These are phyloP conservation scores for Lucilia cuprina DNA, from an alignment of 1,140 invertebrate genomes.

Conservation along the genomic window DNA sequence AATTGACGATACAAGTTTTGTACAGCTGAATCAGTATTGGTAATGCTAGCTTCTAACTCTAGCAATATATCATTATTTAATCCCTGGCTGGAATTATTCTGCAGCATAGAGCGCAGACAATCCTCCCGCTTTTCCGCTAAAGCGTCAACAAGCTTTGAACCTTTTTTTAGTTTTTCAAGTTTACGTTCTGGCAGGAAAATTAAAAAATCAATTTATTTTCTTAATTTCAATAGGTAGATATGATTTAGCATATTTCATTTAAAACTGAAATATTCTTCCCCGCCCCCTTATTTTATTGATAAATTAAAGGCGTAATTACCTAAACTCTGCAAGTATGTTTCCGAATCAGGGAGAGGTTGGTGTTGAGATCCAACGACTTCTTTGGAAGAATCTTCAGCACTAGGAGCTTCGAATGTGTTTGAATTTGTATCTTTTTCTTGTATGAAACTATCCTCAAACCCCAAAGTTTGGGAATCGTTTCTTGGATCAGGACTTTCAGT, in stretches of 20 bases:
- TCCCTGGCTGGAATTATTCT: constrained; percentile 42
- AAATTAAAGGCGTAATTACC: constrained; percentile 40
- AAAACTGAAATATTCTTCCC: background rate
- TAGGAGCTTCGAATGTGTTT: background rate
- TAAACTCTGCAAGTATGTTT: constrained; percentile 51
- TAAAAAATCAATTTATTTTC: background rate
- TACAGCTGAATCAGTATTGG: constrained; percentile 44
- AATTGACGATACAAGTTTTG: constrained; percentile 61
- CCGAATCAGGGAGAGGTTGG: constrained; percentile 60
- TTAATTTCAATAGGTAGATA: no score
- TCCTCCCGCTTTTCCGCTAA: constrained; percentile 63
- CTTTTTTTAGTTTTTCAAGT: constrained; percentile 63
- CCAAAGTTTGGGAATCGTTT: constrained; percentile 18
- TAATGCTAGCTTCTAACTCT: constrained; percentile 61
- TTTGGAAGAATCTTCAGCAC: background rate
- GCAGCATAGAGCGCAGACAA: constrained; percentile 63
- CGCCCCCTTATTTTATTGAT: background rate
- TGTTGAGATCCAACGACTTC: background rate
- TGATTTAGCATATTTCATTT: no score
- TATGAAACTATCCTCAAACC: constrained; percentile 65
- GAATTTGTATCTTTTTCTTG: constrained; percentile 13
- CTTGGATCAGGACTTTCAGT: background rate
- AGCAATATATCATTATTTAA: constrained; percentile 44
- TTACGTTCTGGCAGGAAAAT: constrained; percentile 60
- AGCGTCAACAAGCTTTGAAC: constrained; percentile 63